A percentile compares a stretch with the other conserved stretches of the same genome.
These are phyloP conservation scores for Catharus bicknelli DNA, from an alignment of 2,113 vertebrate genomes.

Conservation along the genomic window DNA sequence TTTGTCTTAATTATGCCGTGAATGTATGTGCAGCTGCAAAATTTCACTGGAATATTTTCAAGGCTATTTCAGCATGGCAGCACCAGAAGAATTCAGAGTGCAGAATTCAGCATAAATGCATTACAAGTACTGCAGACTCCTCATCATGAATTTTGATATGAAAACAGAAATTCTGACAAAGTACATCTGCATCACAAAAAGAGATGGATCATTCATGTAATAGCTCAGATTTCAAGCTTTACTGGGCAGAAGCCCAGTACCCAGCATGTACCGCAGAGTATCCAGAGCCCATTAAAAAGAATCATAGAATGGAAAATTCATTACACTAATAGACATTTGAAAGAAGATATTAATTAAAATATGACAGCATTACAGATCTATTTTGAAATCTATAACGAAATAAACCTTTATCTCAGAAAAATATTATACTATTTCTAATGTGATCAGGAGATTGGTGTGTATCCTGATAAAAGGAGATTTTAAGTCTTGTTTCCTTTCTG, in stretches of 20 bases:
- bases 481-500: not conserved
- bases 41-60: not conserved
- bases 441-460: not conserved
- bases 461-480: not conserved
- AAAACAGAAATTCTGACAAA: slow-evolving; percentile 18
- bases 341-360: not conserved
- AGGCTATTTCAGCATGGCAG: not conserved
- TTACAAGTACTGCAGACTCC: not conserved
- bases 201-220: not conserved
- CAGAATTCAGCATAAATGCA: slow-evolving; percentile 17
- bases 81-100: not conserved
- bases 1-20: not conserved
- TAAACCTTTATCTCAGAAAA: not conserved
- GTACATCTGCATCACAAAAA: not conserved
- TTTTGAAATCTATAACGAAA: not conserved
- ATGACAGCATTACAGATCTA: not conserved
- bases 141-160: not conserved
- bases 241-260: not conserved
- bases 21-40: not conserved
- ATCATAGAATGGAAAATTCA: not conserved
- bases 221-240: slow-evolving; percentile 2
- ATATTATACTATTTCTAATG: not conserved
- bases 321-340: not conserved
- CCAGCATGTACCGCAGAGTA: not conserved
- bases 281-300: not conserved